Percentiles rank a stretch among this genome's conserved stretches.
Evolutionary conservation across 2,888 invertebrate species (phyloP).

Genomic region (Galerucella nymphaeae): DNA sequence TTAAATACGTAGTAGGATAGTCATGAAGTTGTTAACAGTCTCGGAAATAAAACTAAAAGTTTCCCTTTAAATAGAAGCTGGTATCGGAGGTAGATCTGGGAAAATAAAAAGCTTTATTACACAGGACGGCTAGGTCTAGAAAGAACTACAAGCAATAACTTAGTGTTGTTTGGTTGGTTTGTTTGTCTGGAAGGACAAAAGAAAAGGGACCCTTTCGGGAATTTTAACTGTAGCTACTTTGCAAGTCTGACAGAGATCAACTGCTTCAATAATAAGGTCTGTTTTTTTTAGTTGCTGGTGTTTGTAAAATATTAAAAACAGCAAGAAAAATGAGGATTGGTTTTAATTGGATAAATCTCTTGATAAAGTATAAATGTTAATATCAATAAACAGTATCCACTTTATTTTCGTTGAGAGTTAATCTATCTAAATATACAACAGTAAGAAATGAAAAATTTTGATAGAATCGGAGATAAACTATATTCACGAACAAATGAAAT

Average conservation of each 20-base stretch:
- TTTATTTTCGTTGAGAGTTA: background rate
- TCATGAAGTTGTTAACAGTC: slow-evolving; percentile 31
- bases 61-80: slow-evolving; percentile 22
- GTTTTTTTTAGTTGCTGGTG: slow-evolving; percentile 5
- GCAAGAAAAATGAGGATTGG: background rate
- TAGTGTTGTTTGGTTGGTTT: slow-evolving; percentile 45
- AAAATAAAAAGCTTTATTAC: slow-evolving; percentile 34
- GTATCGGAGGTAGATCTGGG: slow-evolving; percentile 31
- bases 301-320: background rate
- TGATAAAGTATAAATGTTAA: background rate
- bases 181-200: slow-evolving; percentile 40
- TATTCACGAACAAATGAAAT: too few species aligned
- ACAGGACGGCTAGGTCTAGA: slow-evolving; percentile 29
- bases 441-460: too few species aligned
- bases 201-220: slow-evolving; percentile 44
- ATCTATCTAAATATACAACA: too few species aligned
- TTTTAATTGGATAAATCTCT: background rate
- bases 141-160: slow-evolving; percentile 47
- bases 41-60: slow-evolving; percentile 29
- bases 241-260: slow-evolving; percentile 30
- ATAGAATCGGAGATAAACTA: too few species aligned
- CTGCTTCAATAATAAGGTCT: slow-evolving; percentile 24
- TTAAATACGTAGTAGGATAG: slow-evolving; percentile 20
- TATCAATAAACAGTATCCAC: background rate
- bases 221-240: slow-evolving; percentile 40